Evolutionary conservation across 2,888 invertebrate genomes (phyloP).

Genomic region (Spodoptera littoralis): DNA sequence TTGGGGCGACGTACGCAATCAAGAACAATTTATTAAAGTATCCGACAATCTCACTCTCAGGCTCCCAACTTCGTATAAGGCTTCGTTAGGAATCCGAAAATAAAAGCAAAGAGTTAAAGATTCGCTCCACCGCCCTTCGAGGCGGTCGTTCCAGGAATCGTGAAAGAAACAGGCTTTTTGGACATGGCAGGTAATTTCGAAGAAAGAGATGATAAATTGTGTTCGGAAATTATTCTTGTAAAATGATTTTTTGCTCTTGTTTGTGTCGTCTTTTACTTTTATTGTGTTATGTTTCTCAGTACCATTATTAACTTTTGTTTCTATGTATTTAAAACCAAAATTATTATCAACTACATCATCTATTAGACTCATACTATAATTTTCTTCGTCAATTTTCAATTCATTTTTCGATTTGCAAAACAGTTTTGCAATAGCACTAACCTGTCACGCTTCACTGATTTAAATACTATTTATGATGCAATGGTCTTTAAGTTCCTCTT

Average conservation of each 20-base stretch:
- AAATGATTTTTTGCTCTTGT: not conserved
- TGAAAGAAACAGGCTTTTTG: constrained; percentile 28
- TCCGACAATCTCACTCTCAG: constrained; percentile 47
- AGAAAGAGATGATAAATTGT: constrained; percentile 15
- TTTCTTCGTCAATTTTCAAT: not conserved
- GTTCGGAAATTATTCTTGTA: not conserved
- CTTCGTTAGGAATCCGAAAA: constrained; percentile 54
- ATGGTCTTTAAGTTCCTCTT: constrained; percentile 54
- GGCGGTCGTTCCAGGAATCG: constrained; percentile 39
- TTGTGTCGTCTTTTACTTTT: too few relatives aligned
- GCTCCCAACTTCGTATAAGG: constrained; percentile 49
- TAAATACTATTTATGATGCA: constrained; percentile 53
- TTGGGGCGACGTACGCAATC: constrained; percentile 46
- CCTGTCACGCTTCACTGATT: constrained; percentile 45
- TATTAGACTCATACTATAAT: too few relatives aligned
- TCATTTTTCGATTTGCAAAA: constrained; percentile 23
- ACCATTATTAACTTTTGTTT: too few relatives aligned
- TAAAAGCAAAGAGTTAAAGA: constrained; percentile 49
- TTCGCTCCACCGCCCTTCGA: constrained; percentile 45
- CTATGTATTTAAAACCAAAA: too few relatives aligned
- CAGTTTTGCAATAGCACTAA: constrained; percentile 30
- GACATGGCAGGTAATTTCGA: constrained; percentile 45
- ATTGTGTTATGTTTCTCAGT: too few relatives aligned
- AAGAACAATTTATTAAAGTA: constrained; percentile 55
- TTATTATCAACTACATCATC: not conserved